Base-by-base conservation (phyloP, 2,797 vertebrate species). In the Danio albolineatus region DNA sequence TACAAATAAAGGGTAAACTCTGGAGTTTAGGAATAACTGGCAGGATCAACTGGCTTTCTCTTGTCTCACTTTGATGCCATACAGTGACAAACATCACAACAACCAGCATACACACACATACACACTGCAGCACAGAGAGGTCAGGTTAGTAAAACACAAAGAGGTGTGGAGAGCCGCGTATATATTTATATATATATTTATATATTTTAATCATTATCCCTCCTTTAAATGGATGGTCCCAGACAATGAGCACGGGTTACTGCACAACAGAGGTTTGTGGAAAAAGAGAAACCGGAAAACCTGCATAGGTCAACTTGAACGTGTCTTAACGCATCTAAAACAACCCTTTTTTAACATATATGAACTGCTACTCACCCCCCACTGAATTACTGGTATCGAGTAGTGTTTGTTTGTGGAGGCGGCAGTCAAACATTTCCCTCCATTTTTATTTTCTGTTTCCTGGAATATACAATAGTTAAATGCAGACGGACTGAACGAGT, bases 391-490 rank as follows among this genome's bases (percentile, higher is more conserved):
- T 90, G 88, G 91, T 89, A 88, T 85, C 73, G 85, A 81, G 94
- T 98, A 98, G 96, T 98, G 96, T 98, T 96, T 96, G 91, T 94
- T 91, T 84, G 88, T 85, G 86, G 84, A 90, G 88, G 91, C 91
- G 92, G 94, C 94, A 89, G 93, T 95, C 94, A 95, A 94, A 94
- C 90, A 94, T 93, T 95, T 83, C 86, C 83, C 89, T 89, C 91
- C 87, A 88, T 89, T 88, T n/a, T 76, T 88, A 91, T 93, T 95
- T 96, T 92, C 95, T 95, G 1, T n/a, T 91, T 91, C 89, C 93
- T 91, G 91, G 92, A 96, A 95, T 96, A 96, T 94, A 96, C 95
- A 96, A 95, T 93, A 95, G 92, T 94, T 96, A 95, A 96, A 96
- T 95, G 94, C 94, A 96, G 94, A 94, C 89, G 87, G 94, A 97